Evolutionary conservation across 1,140 invertebrate genomes (phyloP).

Genomic region (Sinella curviseta): DNA sequence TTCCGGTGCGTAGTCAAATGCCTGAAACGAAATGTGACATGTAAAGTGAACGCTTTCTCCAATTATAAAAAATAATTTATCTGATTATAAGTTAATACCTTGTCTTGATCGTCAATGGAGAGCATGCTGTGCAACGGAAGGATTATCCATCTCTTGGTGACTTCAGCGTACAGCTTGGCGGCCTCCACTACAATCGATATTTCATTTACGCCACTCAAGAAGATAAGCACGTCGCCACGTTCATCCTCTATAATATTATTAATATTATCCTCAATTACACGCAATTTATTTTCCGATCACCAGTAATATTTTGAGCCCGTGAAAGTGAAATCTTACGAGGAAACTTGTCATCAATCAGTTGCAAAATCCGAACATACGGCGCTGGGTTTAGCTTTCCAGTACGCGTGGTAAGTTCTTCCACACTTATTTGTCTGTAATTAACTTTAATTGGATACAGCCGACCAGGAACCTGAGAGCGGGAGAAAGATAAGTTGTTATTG

Average conservation of each 20-base stretch:
- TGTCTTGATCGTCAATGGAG: constrained; percentile 93
- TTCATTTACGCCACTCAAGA: constrained; percentile 93
- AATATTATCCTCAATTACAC: neutral
- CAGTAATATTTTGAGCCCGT: too few species aligned
- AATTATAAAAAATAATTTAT: too few species aligned
- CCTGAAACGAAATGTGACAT: too few species aligned
- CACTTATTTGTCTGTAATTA: constrained; percentile 77
- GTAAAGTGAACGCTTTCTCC: constrained; percentile 38
- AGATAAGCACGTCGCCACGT: constrained; percentile 93
- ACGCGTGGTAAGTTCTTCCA: constrained; percentile 69
- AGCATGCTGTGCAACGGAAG: constrained; percentile 90
- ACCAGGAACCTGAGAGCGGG: constrained; percentile 75
- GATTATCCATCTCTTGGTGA: constrained; percentile 86
- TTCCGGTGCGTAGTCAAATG: constrained; percentile 95
- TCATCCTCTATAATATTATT: constrained; percentile 67
- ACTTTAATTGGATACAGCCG: constrained; percentile 89
- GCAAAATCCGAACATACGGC: constrained; percentile 89
- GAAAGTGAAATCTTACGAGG: constrained; percentile 60
- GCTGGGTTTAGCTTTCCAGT: constrained; percentile 79
- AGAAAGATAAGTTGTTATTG: neutral
- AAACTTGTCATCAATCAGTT: constrained; percentile 88
- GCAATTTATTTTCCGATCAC: too few species aligned
- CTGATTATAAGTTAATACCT: too few species aligned
- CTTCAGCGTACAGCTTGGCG: constrained; percentile 77
- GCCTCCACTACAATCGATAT: constrained; percentile 89